Evolutionary conservation across 2,888 invertebrate genomes (phyloP).

Genomic region (Sinhomidia bicolor): DNA sequence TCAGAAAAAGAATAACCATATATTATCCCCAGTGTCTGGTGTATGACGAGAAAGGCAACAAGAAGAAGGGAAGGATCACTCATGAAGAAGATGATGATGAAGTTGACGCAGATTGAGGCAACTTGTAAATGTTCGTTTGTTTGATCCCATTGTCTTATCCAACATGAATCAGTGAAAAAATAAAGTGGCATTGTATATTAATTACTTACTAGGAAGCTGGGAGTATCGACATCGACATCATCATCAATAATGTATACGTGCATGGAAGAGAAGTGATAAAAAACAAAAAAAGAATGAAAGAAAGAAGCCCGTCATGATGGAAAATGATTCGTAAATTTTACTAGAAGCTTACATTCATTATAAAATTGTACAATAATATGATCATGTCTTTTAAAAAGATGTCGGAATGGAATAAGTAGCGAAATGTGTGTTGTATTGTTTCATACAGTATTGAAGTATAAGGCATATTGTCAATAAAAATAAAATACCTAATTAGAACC

Average conservation of each 20-base stretch:
- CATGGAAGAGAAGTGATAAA: background rate
- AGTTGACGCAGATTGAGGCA: background rate
- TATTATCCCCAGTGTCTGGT: background rate
- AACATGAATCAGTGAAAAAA: background rate
- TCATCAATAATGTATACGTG: no score
- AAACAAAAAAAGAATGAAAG: background rate
- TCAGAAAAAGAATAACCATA: background rate
- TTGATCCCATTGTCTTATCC: conserved; percentile 19
- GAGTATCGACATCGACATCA: no score
- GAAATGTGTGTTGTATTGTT: background rate
- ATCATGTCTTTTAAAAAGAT: background rate
- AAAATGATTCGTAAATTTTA: conserved; percentile 26
- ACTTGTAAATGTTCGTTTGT: background rate
- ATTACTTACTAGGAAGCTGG: background rate
- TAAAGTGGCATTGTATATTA: conserved; percentile 13
- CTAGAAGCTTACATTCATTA: background rate
- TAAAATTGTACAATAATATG: background rate
- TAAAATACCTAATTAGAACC: no score
- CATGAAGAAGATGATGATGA: background rate
- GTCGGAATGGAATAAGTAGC: background rate
- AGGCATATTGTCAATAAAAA: background rate
- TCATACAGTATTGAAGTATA: background rate
- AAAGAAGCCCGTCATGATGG: conserved; percentile 24
- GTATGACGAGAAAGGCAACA: background rate
- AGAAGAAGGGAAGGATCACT: no score